Conservation (phyloP, 2,797 vertebrate species). For the Heterohyrax brucei region DNA sequence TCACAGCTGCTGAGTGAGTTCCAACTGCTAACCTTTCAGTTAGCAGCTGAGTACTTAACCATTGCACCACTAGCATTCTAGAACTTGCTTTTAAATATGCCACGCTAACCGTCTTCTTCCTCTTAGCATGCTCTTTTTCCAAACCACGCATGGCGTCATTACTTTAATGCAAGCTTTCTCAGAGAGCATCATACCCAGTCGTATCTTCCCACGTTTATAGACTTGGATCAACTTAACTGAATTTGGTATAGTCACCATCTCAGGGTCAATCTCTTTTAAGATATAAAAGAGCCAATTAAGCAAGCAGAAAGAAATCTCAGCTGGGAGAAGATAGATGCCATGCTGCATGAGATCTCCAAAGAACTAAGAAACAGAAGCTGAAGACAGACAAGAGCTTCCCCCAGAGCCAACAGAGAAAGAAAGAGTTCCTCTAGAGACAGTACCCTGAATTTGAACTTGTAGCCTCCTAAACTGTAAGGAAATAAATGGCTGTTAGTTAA, state of each 20-base stretch:
- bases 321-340: not conserved
- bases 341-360: not conserved
- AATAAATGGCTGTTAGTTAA: not conserved
- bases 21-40: not conserved
- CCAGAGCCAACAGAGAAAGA: not conserved
- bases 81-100: not conserved
- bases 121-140: not conserved
- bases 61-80: not conserved
- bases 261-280: not conserved
- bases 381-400: not conserved
- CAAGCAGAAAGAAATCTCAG: not conserved
- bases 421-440: not conserved
- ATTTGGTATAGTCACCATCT: not conserved
- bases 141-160: conserved; percentile 3
- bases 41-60: not conserved
- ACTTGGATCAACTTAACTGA: not conserved
- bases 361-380: not conserved
- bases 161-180: conserved; percentile 17
- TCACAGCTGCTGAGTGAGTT: not conserved
- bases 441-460: not conserved
- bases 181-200: not conserved
- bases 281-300: not conserved
- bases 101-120: not conserved
- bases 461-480: not conserved
- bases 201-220: not conserved